phyloP scores from a whole-genome alignment of 2,113 vertebrate species.

The Centrocercus urophasianus region DNA sequence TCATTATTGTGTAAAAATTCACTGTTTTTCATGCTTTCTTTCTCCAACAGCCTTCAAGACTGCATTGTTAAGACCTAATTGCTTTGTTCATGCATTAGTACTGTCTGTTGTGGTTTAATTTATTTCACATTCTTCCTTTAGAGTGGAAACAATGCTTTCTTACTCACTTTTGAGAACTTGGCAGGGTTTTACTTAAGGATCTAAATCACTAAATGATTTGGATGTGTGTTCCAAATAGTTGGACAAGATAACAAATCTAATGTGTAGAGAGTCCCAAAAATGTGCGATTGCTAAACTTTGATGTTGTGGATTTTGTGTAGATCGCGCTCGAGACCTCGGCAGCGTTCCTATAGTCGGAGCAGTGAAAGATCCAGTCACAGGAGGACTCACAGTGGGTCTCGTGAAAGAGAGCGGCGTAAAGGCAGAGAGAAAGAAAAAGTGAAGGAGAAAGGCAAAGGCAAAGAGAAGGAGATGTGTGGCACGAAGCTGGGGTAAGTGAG shows the following conservation, averaged over 20 bases:
- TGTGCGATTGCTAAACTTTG: neutral
- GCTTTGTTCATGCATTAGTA: neutral
- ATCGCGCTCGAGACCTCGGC: conserved; percentile 85
- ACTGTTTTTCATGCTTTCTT: neutral
- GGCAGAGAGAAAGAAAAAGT: conserved; percentile 78
- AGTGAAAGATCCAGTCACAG: conserved; percentile 83
- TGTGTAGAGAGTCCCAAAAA: neutral
- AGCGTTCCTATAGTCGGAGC: conserved; percentile 85
- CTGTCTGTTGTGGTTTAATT: accelerated
- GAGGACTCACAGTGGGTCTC: conserved; percentile 81
- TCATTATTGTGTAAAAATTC: neutral
- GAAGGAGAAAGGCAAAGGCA: conserved; percentile 78
- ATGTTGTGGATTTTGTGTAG: conserved; percentile 61
- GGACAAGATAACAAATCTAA: neutral
- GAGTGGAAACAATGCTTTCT: neutral
- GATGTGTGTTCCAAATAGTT: neutral
- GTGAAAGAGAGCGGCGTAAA: conserved; percentile 82
- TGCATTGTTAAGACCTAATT: neutral
- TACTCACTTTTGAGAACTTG: neutral
- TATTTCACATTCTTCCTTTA: neutral
- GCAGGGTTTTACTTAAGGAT: neutral
- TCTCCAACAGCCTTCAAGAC: neutral
- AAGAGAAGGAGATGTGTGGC: conserved; percentile 77
- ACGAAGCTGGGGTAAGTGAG: conserved; percentile 77
- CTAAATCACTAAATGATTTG: neutral